Evolutionary conservation across 2,888 invertebrate genomes (phyloP).

Genomic region (Xestia rhomboidea): DNA sequence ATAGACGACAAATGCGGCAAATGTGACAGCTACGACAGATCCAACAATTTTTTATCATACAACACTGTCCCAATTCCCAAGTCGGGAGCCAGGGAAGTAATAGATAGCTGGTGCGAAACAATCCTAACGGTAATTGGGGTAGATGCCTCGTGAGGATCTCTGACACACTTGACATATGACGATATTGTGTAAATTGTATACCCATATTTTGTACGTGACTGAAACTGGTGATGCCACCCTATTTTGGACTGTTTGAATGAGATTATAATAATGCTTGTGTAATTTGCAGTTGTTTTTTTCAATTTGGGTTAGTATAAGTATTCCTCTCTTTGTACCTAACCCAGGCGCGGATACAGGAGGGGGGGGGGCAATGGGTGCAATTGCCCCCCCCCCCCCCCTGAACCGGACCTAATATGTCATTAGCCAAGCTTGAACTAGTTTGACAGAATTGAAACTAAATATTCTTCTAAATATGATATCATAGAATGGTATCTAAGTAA

Average conservation of each 20-base stretch:
- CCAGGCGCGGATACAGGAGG: no score
- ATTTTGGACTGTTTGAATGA: conserved; percentile 39
- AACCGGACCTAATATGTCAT: no score
- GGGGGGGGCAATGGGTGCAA: no score
- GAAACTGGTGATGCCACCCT: conserved; percentile 69
- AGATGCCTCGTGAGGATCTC: conserved; percentile 80
- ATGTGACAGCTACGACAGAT: conserved; percentile 55
- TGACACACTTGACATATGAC: conserved; percentile 86
- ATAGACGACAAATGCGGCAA: conserved; percentile 46
- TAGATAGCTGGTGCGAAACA: conserved; percentile 85
- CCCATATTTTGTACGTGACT: conserved; percentile 79
- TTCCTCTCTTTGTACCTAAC: no score
- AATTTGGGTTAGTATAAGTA: not conserved
- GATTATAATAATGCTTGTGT: not conserved
- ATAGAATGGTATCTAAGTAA: no score
- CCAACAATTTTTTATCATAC: conserved; percentile 81
- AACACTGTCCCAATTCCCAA: conserved; percentile 80
- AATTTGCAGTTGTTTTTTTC: conserved; percentile 3
- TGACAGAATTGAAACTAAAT: no score
- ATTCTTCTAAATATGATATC: no score
- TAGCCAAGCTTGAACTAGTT: no score
- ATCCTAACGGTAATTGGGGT: conserved; percentile 87
- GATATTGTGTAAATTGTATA: conserved; percentile 87
- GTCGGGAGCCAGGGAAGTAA: conserved; percentile 78
- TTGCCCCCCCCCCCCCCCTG: no score